Base-by-base conservation (phyloP, 2,888 invertebrate genomes). In the Strigamia crassipes region DNA sequence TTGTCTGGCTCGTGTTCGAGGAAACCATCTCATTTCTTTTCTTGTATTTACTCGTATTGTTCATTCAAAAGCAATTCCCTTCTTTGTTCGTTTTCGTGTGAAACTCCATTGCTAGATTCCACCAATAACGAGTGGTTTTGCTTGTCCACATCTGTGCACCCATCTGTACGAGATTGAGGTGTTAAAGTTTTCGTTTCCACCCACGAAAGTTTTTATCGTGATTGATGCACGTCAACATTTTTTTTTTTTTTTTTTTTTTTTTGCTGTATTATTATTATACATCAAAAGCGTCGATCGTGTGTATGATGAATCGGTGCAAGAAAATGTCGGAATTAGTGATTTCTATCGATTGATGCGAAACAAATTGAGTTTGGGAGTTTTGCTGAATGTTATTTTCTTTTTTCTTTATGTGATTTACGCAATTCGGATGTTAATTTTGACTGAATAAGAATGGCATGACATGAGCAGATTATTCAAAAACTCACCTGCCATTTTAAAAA, bases 21-120 rank as follows among this genome's bases (percentile, higher is more conserved):
- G n/a, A 56, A 56, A 56, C n/a, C 56, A 56, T 56, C n/a, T 73
- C 23, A 5, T 31, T 73, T 73, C 27, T 73, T 27, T 73, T 23
- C n/a, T n/a, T 31, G n/a, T 27, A 56, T 73, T 73, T 73, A 12
- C 31, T 73, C 13, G 9, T 27, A 23, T 31, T 73, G 31, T 73
- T 31, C 31, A 73, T 73, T 27, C 31, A 73, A 73, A 73, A 73
- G 13, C 73, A 73, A 73, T 73, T 73, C 56, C 73, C 27, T 27
- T 31, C 23, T 73, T 73, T 23, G 27, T 73, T 27, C 51, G 51
- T 51, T 15, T 51, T 27, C 18, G n/a, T 18, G 13, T 73, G 73
- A 73, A 73, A 73, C 27, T 13, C 73, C 31, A 27, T n/a, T 31
- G 73, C 23, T 73, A 31, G 27, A 73, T 73, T 27, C n/a, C 27